These are phyloP conservation scores for Numenius arquata DNA, from an alignment of 2,113 vertebrate species.

Conservation along the genomic window DNA sequence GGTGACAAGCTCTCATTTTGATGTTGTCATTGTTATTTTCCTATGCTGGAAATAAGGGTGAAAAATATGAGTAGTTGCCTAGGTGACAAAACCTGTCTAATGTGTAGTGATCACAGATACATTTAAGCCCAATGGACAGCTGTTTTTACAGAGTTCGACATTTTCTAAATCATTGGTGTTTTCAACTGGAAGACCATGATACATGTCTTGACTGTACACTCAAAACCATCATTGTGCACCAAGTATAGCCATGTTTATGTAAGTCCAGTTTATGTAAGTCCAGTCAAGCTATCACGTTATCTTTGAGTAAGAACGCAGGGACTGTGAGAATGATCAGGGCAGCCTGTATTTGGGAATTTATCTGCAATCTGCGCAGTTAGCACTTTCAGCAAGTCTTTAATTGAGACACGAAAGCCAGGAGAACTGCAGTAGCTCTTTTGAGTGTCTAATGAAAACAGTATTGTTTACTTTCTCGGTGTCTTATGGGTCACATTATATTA, in stretches of 20 bases:
- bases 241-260: neutral
- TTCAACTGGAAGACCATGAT: neutral
- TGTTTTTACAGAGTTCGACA: neutral
- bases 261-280: neutral
- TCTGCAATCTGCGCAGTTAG: neutral
- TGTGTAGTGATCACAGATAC: neutral
- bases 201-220: neutral
- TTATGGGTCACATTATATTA: neutral
- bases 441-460: neutral
- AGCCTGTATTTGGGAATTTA: neutral
- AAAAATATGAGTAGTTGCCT: neutral
- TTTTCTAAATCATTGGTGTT: neutral
- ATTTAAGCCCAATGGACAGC: neutral
- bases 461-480: neutral
- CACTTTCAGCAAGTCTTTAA: neutral
- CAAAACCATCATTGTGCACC: neutral
- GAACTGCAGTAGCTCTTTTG: neutral
- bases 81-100: neutral
- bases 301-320: neutral
- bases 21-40: neutral
- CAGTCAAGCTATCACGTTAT: neutral
- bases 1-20: neutral
- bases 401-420: rapidly evolving
- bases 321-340: neutral
- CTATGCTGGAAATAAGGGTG: neutral